Base-by-base conservation (phyloP, 2,113 vertebrate genomes). In the Charadrius vociferus region DNA sequence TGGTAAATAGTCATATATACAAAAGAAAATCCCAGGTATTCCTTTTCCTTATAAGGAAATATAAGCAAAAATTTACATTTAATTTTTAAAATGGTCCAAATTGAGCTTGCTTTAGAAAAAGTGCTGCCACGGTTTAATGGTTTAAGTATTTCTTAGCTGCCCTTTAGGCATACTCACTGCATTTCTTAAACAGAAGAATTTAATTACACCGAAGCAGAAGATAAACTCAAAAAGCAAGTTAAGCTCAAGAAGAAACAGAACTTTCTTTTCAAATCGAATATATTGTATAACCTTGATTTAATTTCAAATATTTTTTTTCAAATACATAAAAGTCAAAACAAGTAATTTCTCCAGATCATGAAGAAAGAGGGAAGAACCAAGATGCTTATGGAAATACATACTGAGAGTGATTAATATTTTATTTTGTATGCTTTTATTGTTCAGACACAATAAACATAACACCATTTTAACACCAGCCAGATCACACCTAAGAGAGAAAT, bases 401-500 rank as follows among this genome's bases (percentile, higher is more conserved):
- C 5, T 7, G 22, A 84, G 21, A 29, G 13, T 62, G 24, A 90
- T 79, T 84, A 81, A 84, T 81, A 86, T 63, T 92, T 88, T 41
- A 88, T 71, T 96, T 72, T 68, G 19, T 49, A 45, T 45, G 27
- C 1, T 84, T 84, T 81, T 81, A 6, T 4, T 43, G 10, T 84
- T 94, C 81, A 87, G 56, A 65, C 7, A 43, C 22, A 68, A 74
- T 71, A 16, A 81, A 39, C 24, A 41, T 59, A 94, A 71, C 3
- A n/a, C 29, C 61, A 32, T 79, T 88, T 79, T 81, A 80, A 79
- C 61, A 52, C 7, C 17, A 75, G 19, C 15, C 65, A 68, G n/a
- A 93, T 93, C 22, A 73, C 59, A 95, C 49, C 45, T 81, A 49
- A 85, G 36, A 89, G 70, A 94, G 87, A 90, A 94, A 90, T 34